A percentile compares a stretch with the other conserved stretches of the same genome.
These are phyloP conservation scores for Papilio polyxenes DNA, from an alignment of 1,140 invertebrate species.

Conservation along the genomic window DNA sequence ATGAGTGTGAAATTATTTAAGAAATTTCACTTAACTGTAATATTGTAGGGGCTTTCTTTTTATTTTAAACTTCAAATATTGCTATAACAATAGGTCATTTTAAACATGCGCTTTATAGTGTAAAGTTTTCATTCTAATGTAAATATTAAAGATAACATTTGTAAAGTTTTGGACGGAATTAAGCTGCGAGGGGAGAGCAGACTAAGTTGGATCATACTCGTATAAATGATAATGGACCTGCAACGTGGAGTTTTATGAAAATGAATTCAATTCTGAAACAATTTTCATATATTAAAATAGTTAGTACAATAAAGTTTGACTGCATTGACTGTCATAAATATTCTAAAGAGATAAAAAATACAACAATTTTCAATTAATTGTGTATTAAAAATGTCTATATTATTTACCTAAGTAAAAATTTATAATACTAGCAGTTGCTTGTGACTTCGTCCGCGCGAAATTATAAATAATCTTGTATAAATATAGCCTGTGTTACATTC, in stretches of 20 bases:
- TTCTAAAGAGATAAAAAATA: not conserved
- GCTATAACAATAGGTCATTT: not conserved
- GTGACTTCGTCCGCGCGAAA: too few species aligned
- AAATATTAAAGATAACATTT: conserved; percentile 26
- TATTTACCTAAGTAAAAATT: not conserved
- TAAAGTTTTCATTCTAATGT: not conserved
- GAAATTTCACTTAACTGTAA: not conserved
- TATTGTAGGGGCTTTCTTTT: not conserved
- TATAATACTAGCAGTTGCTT: not conserved
- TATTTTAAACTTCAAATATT: not conserved
- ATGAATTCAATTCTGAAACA: conserved; percentile 13
- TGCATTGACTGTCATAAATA: not conserved
- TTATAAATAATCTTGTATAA: too few species aligned
- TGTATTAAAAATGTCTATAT: not conserved
- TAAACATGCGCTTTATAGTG: not conserved
- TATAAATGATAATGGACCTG: conserved; percentile 33
- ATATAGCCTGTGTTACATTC: too few species aligned
- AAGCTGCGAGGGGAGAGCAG: not conserved
- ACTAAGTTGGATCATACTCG: conserved; percentile 27
- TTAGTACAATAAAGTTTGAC: not conserved
- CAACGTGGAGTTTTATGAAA: conserved; percentile 24
- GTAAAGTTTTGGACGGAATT: conserved; percentile 21
- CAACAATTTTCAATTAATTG: too few species aligned
- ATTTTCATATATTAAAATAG: conserved; percentile 2
- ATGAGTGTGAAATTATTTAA: not conserved